Evolutionary conservation across 2,888 invertebrate genomes (phyloP), one percentile per base, ranked within the genome.

Genomic region (Cremastinae sp.): DNA sequence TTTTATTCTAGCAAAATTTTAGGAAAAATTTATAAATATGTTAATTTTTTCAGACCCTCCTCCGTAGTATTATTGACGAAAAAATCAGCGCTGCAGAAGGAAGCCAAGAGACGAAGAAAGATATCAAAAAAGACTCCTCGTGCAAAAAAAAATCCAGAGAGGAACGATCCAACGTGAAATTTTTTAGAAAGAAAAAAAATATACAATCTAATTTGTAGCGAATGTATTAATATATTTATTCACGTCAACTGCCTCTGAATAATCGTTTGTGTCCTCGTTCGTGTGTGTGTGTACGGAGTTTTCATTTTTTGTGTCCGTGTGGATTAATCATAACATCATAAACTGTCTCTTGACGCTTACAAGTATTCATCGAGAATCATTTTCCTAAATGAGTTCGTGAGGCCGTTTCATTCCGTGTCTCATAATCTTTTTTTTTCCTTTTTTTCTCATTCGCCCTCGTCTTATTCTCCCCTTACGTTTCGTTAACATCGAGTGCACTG

Each of bases 401-500:
- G 58, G 22, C 61, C 55, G 53, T 41, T 66, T 43, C 37, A 18
- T 72, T 59, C 49, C n/a, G n/a, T 62, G 51, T 75, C 35, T 59
- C 58, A 37, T 72, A 22, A 45, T 61, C 45, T 20, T 53, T 69
- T 51, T 65, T 9, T 39, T 18, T 56, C 10, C 12, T 39, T 49
- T 64, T 64, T 41, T 58, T 9, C 37, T 81, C n/a, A n/a, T n/a
- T n/a, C n/a, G n/a, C n/a, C n/a, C n/a, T n/a, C n/a, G n/a, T 81
- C 78, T 80, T 61, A 78, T 69, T 68, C 81, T 79, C 80, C 80
- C 83, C 78, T 81, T 79, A 53, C 16, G 79, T 80, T n/a, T 59
- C 20, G 37, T 75, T 82, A 79, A 84, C 84, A 84, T 84, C 80
- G 76, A 84, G 83, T 84, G 84, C 82, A 81, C 82, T 80, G 75